These are phyloP conservation scores for Lagopus leucura DNA, from an alignment of 2,113 vertebrate species.

Conservation along the genomic window DNA sequence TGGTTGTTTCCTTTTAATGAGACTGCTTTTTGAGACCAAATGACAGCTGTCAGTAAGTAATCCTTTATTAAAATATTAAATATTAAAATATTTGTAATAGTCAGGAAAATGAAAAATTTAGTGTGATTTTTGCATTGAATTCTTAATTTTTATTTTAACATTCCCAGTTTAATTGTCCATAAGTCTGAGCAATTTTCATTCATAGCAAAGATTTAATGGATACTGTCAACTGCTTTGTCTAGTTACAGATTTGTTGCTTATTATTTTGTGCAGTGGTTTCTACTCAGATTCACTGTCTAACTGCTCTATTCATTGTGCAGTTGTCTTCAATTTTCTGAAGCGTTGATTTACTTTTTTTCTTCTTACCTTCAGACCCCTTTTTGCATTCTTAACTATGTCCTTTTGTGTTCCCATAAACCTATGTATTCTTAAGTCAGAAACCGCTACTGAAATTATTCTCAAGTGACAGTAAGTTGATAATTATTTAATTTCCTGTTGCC, in stretches of 20 bases:
- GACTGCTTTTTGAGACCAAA: neutral
- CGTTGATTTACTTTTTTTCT: neutral
- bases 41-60: slow-evolving; percentile 7
- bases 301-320: neutral
- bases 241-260: neutral
- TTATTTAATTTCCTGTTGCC: neutral
- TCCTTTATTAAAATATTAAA: neutral
- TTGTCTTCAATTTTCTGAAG: neutral
- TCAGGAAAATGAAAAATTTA: neutral
- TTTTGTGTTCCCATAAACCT: neutral
- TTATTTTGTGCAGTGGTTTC: neutral
- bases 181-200: slow-evolving; percentile 1
- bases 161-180: neutral
- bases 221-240: neutral
- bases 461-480: neutral
- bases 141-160: neutral
- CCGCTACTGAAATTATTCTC: slow-evolving; percentile 3
- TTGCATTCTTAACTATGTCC: neutral
- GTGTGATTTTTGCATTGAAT: neutral
- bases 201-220: neutral
- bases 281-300: neutral
- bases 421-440: neutral
- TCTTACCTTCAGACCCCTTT: neutral
- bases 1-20: neutral
- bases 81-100: neutral